Percentiles rank a stretch among this genome's conserved stretches.
Evolutionary conservation across 1,140 invertebrate species (phyloP).

Genomic region (Macrotrachela quadricornifera): DNA sequence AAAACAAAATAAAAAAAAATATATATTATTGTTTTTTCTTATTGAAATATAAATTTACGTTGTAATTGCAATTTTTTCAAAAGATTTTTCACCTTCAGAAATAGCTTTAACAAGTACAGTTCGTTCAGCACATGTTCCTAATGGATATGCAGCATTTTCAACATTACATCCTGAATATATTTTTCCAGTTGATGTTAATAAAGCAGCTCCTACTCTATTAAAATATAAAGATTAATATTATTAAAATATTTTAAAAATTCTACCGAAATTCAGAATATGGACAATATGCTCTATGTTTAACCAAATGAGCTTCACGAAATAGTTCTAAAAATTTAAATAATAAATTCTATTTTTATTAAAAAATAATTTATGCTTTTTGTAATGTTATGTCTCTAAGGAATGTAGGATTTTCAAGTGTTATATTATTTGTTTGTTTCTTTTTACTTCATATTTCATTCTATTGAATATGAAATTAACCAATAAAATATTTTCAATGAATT

Average conservation of each 20-base stretch:
- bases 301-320: slow-evolving; percentile 43
- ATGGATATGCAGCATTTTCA: not conserved
- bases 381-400: no score
- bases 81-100: not conserved
- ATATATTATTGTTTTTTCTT: not conserved
- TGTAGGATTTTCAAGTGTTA: no score
- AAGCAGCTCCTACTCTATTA: not conserved
- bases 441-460: slow-evolving; percentile 22
- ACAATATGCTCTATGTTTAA: not conserved
- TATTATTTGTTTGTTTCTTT: no score
- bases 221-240: no score
- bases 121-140: not conserved
- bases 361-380: no score
- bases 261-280: not conserved
- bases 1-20: slow-evolving; percentile 4
- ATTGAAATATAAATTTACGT: not conserved
- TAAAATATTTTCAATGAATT: not conserved
- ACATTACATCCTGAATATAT: not conserved
- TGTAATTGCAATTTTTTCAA: not conserved
- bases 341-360: no score
- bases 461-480: not conserved
- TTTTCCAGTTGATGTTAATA: not conserved
- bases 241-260: no score
- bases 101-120: not conserved
- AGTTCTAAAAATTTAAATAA: no score